phyloP scores from a whole-genome alignment of 2,797 vertebrate species.

The Staurois parvus region DNA sequence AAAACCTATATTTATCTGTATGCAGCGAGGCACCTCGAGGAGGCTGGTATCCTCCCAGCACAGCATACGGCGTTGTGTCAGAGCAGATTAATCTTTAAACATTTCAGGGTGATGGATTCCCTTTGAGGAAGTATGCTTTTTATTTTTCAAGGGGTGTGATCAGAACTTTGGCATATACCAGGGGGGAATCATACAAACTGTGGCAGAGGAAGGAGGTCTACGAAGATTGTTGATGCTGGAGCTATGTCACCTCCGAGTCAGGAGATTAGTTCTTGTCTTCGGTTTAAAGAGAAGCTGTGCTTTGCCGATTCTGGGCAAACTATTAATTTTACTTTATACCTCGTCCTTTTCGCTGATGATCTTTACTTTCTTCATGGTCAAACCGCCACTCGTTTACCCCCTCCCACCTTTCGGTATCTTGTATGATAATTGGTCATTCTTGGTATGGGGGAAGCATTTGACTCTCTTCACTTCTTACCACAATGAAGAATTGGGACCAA shows the following conservation, averaged over 20 bases:
- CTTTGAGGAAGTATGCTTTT: slow-evolving; percentile 15
- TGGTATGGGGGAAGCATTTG: too few species aligned
- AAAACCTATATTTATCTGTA: slow-evolving; percentile 27
- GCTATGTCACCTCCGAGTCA: too few species aligned
- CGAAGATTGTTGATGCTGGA: neutral
- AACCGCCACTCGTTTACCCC: too few species aligned
- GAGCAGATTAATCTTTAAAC: slow-evolving; percentile 37
- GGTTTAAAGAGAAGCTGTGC: neutral
- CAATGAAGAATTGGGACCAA: too few species aligned
- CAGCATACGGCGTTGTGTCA: slow-evolving; percentile 16
- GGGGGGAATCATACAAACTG: neutral
- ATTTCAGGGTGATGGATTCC: slow-evolving; percentile 18
- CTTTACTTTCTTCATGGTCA: too few species aligned
- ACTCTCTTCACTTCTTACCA: too few species aligned
- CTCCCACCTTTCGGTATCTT: too few species aligned
- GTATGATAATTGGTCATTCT: too few species aligned
- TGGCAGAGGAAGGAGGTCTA: neutral
- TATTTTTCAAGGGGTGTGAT: slow-evolving; percentile 27
- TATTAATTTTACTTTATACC: too few species aligned
- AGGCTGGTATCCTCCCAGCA: neutral
- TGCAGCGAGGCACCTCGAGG: slow-evolving; percentile 4
- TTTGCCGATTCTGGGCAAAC: too few species aligned
- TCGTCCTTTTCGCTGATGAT: too few species aligned
- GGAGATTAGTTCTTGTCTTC: neutral
- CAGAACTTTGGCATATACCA: neutral